Evolutionary conservation across 2,113 vertebrate species (phyloP), one percentile per base, ranked within the genome.

Genomic region (Pycnonotus jocosus): DNA sequence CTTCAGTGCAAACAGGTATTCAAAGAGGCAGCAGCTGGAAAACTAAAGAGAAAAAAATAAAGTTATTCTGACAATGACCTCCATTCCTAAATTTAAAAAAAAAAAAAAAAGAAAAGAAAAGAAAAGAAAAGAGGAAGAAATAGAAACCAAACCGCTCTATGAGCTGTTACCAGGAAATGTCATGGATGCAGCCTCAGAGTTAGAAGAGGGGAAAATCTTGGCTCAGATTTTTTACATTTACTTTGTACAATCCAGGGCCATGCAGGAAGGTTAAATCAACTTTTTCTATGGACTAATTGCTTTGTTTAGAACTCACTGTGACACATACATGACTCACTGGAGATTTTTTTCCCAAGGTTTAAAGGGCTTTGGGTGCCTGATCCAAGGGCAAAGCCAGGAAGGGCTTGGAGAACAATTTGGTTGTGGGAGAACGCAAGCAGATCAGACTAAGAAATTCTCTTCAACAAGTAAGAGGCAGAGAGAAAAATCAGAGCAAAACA

Each of bases 351-450:
- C 57, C 21, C 15, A 16, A 21, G 28, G 13, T 57, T 44, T 40
- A 33, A 56, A 71, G 27, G 11, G 10, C 19, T 14, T 78, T 14
- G 6, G 19, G 27, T 57, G 10, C 48, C 7, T 6, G 5, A 50
- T 68, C 25, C 61, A 68, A 74, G 5, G 56, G 33, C n/a, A 87
- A 64, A 47, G 3, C 14, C 11, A 64, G 60, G 57, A 71, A 62
- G 11, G 22, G 2, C 10, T 54, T 58, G 28, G 44, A 91, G 51
- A 91, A 60, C 3, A 28, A 20, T 14, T 51, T 0, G 0, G 0
- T 42, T 48, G 15, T 0, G 2, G 35, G 13, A 13, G 19, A 64
- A 64, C 25, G 27, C 13, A 48, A 64, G 24, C 9, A 77, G 44
- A 50, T 30, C 16, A 80, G n/a, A 28, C 10, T n/a, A 58, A 58